Percentiles rank a stretch among this genome's conserved stretches.
phyloP scores from a whole-genome alignment of 2,888 invertebrate species.

The Himalopsyche japonica region DNA sequence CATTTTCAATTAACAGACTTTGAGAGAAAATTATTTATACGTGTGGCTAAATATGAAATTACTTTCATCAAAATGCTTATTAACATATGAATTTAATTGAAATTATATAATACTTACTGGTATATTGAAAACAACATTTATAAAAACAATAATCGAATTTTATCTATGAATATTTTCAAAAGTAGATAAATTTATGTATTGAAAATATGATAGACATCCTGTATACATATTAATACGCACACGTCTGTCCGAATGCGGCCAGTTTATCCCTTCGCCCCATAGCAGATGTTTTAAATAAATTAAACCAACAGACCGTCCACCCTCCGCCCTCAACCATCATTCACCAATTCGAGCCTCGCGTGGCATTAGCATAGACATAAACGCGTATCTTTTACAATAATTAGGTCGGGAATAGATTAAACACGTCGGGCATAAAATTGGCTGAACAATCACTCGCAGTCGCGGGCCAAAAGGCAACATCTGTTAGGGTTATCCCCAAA shows the following conservation, averaged over 20 bases:
- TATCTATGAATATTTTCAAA: no score
- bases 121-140: no score
- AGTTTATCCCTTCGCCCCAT: conserved; percentile 7
- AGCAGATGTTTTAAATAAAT: conserved; percentile 33
- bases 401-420: conserved; percentile 37
- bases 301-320: conserved; percentile 15
- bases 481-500: conserved; percentile 8
- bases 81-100: no score
- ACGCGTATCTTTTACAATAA: conserved; percentile 32
- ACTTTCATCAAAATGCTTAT: no score
- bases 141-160: no score
- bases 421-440: conserved; percentile 35
- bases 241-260: not conserved
- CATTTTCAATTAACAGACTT: no score
- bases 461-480: conserved; percentile 14
- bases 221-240: not conserved
- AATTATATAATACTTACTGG: no score
- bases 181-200: not conserved
- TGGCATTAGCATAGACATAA: conserved; percentile 33
- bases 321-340: conserved; percentile 16
- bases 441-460: conserved; percentile 22
- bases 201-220: not conserved
- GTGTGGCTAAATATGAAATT: no score
- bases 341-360: not conserved
- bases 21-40: no score